Evolutionary conservation across 2,113 vertebrate genomes (phyloP), one percentile per base, ranked within the genome.

Genomic region (Ptilorrhoa leucosticta): DNA sequence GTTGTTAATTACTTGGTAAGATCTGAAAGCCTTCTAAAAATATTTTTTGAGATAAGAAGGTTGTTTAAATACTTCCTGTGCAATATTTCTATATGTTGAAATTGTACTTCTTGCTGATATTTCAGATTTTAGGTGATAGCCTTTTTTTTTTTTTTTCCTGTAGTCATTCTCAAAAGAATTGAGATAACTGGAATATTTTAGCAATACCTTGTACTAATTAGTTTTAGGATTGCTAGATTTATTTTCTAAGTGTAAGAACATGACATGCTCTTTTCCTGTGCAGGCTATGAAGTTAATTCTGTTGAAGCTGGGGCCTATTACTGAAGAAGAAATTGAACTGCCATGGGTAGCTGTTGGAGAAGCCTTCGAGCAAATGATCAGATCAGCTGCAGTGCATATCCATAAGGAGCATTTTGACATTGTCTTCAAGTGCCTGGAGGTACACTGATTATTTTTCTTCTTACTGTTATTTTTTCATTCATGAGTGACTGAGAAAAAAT

Each of bases 391-490:
- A 20, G 23, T 87, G 47, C 98, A 99, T 51, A 93, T 99, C 37
- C 90, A 98, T 81, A 98, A 95, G 75, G 99, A 99, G 30, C 98
- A 99, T 96, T 98, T 99, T 93, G 96, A 98, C 66, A 84, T 98
- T 76, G 96, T 99, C 85, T 99, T 99, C 98, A 98, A 98, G 90
- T 98, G 98, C 70, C 96, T 99, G 77, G 98, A 99, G 97, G 99
- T 99, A 87, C 84, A 88, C 24, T 90, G 28, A 53, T 23, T 37
- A 37, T 40, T 23, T 22, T 68, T 69, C 6, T 71, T 69, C 4
- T n/a, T 79, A 22, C 12, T 77, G 9, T 39, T 40, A 12, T 22
- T 53, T 31, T 35, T 28, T 53, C 33, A 23, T 47, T 71, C 9
- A 27, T 15, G 28, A 83, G 23, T 61, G 65, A 79, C 54, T 54